Base-by-base conservation (phyloP, 2,113 vertebrate genomes). In the Pterocles gutturalis region DNA sequence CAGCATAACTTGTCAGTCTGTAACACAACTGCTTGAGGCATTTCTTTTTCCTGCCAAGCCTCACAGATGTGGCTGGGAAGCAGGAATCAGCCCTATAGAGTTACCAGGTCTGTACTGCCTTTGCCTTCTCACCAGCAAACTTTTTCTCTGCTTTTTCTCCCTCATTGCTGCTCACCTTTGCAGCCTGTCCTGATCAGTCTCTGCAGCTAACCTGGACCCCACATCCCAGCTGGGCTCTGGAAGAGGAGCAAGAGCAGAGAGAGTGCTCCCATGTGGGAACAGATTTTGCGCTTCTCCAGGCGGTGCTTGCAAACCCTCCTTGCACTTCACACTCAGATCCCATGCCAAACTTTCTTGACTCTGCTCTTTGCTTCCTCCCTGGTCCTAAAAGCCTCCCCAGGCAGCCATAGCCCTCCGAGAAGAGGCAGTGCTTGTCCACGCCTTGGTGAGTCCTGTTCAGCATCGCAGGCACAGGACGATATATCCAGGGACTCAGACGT, bases 191-290 rank as follows among this genome's bases (percentile, higher is more conserved):
- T 29, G 21, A 49, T 53, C 7, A 3, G 28, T 46, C 29, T 31
- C 36, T 69, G 34, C 31, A 25, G 22, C 41, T 22, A 60, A 65
- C 9, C 25, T 5, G 3, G 41, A 80, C 12, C 13, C 28, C 36
- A 41, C 33, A 33, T 4, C 14, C 6, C 17, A 28, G 9, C 13
- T 29, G 31, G 33, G 21, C 11, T 65, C 51, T 54, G n/a, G 19
- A 57, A 51, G 28, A 54, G n/a, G 7, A 66, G 24, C 1, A 0
- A 65, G 64, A 69, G 9, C 11, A 15, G 11, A 22, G 45, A 64
- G 8, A 36, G 28, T 0, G 0, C 20, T 12, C 33, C 24, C 12
- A 51, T 11, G 25, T 18, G 17, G 18, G 19, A 71, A 76, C 2
- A 1, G n/a, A 77, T 11, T 46, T 65, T 8, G 18, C 87, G 70